Evolutionary conservation across 2,888 invertebrate genomes (phyloP).

Genomic region (Trichogramma evanescens): DNA sequence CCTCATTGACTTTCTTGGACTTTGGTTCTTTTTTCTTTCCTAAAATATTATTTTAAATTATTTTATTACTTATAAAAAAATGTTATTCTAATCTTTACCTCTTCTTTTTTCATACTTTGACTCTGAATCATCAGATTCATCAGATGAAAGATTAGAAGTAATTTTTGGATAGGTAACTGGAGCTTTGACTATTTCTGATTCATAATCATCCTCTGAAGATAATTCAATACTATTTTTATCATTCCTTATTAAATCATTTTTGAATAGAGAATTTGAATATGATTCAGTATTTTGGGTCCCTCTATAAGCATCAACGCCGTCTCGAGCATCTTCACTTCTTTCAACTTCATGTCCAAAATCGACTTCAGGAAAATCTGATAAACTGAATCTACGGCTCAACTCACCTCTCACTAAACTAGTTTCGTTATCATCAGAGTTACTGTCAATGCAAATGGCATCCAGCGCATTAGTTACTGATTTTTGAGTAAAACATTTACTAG

Average conservation of each 20-base stretch:
- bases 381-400: no score
- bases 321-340: no score
- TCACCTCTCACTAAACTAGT: no score
- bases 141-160: not conserved
- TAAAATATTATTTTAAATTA: not conserved
- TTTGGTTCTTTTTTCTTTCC: not conserved
- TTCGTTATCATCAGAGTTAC: no score
- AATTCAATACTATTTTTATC: constrained; percentile 1
- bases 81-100: constrained; percentile 1
- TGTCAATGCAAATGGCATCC: no score
- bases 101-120: not conserved
- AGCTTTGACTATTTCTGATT: not conserved
- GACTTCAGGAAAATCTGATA: no score
- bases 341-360: no score
- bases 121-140: not conserved
- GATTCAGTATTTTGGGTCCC: no score
- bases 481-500: no score
- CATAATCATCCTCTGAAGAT: constrained; percentile 7
- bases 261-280: no score
- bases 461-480: no score
- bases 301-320: no score
- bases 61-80: not conserved
- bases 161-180: not conserved
- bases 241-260: not conserved
- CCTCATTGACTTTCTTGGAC: constrained; percentile 3